phyloP scores from a whole-genome alignment of 2,797 vertebrate genomes.

The Centropyge bicolor region DNA sequence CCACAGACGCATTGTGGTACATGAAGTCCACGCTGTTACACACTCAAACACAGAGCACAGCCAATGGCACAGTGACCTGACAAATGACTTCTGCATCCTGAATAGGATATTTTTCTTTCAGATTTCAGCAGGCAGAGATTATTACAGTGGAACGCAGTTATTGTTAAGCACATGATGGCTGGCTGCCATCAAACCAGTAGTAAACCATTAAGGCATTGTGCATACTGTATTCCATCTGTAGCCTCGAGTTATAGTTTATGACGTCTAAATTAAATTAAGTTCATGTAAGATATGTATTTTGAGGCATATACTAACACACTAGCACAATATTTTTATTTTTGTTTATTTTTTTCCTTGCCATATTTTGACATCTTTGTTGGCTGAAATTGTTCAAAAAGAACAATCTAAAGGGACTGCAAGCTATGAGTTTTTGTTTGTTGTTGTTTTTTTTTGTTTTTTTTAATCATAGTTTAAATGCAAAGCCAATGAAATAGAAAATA shows the following conservation, averaged over 20 bases:
- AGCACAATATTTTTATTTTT: not conserved
- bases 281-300: not conserved
- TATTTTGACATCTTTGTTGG: not conserved
- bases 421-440: too few species aligned
- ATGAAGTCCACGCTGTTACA: slow-evolving; percentile 6
- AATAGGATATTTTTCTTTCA: not conserved
- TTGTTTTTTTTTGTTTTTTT: too few species aligned
- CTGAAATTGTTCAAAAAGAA: not conserved
- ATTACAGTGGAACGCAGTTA: not conserved
- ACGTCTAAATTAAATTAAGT: not conserved
- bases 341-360: too few species aligned
- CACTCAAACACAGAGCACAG: not conserved
- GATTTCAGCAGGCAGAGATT: not conserved
- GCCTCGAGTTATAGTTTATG: not conserved
- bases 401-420: not conserved
- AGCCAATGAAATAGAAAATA: not conserved
- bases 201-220: not conserved
- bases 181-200: not conserved
- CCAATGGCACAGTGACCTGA: not conserved
- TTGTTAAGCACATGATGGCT: not conserved
- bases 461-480: too few species aligned
- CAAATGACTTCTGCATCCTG: slow-evolving; percentile 9
- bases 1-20: slow-evolving; percentile 1
- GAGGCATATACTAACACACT: not conserved
- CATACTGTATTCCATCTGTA: not conserved